Percentiles rank a stretch among this genome's conserved stretches.
Evolutionary conservation across 1,140 invertebrate genomes (phyloP).

Genomic region (Monochamus saltuarius): DNA sequence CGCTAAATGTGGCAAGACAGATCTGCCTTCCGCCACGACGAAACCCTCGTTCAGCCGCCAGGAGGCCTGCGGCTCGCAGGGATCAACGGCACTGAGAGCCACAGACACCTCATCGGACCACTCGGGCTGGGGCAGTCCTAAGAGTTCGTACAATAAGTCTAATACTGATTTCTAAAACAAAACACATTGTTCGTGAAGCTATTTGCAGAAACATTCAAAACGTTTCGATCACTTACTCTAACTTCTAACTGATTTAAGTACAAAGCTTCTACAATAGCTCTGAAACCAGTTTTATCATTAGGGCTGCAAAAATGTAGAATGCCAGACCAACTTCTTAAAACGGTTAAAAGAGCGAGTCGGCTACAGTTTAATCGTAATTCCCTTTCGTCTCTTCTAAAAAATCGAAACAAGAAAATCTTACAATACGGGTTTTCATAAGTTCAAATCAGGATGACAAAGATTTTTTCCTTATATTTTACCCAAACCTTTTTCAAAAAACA

Average conservation of each 20-base stretch:
- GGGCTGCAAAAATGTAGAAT: conserved; percentile 82
- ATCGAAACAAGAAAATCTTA: not conserved
- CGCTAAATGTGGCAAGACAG: conserved; percentile 78
- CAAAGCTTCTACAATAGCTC: conserved; percentile 82
- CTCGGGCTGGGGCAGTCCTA: conserved; percentile 79
- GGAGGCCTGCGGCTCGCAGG: conserved; percentile 73
- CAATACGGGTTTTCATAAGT: too few relatives aligned
- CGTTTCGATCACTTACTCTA: conserved; percentile 63
- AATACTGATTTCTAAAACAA: conserved; percentile 78
- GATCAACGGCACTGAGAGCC: conserved; percentile 83
- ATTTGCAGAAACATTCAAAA: not conserved
- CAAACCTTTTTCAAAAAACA: too few relatives aligned
- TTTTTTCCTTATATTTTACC: too few relatives aligned
- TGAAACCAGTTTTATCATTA: conserved; percentile 68
- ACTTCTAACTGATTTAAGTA: conserved; percentile 87
- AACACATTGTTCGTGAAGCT: conserved; percentile 16
- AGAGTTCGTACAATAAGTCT: conserved; percentile 87
- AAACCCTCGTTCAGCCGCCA: conserved; percentile 92
- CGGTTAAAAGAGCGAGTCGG: conserved; percentile 78
- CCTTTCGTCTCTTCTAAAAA: conserved; percentile 69
- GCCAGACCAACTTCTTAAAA: conserved; percentile 88
- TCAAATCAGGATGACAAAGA: too few relatives aligned
- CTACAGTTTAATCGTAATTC: conserved; percentile 81
- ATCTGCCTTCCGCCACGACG: conserved; percentile 83
- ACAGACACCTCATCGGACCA: conserved; percentile 91